These are phyloP conservation scores for Lordiphosa andalusiaca DNA, from an alignment of 2,888 invertebrate species.

Conservation along the genomic window DNA sequence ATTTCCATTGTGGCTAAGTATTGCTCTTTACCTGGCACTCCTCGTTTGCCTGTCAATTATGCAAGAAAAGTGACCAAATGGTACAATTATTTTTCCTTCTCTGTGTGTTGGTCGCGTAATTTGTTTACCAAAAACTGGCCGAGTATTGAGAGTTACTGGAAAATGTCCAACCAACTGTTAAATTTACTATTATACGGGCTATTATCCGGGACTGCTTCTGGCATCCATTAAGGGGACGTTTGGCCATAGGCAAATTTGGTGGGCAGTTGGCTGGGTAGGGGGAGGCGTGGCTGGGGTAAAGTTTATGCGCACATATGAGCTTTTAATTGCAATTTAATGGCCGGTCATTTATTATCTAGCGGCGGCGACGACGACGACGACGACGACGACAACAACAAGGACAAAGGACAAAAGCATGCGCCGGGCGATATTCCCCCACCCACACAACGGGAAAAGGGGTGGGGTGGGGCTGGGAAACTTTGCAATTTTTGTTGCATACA, in stretches of 20 bases:
- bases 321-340: constrained; percentile 79
- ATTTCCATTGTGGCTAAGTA: constrained; percentile 8
- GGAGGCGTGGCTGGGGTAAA: constrained; percentile 43
- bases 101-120: constrained; percentile 53
- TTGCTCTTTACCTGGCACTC: constrained; percentile 12
- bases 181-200: constrained; percentile 74
- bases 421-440: not conserved
- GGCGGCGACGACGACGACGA: constrained; percentile 58
- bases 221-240: constrained; percentile 57
- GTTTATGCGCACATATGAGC: constrained; percentile 78
- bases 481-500: constrained; percentile 24
- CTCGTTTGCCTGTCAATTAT: constrained; percentile 62
- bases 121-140: constrained; percentile 63
- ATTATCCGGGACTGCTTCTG: constrained; percentile 58
- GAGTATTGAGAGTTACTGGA: constrained; percentile 31
- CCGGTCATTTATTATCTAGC: constrained; percentile 78
- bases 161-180: constrained; percentile 68
- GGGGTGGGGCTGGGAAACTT: constrained; percentile 42
- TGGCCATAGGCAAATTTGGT: constrained; percentile 53
- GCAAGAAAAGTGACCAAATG: constrained; percentile 63
- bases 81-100: constrained; percentile 15
- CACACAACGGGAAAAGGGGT: constrained; percentile 27
- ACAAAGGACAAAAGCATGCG: constrained; percentile 6
- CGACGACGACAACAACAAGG: constrained; percentile 26
- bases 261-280: constrained; percentile 24